Base-by-base conservation (phyloP, 1,140 invertebrate genomes). In the Physella acuta region DNA sequence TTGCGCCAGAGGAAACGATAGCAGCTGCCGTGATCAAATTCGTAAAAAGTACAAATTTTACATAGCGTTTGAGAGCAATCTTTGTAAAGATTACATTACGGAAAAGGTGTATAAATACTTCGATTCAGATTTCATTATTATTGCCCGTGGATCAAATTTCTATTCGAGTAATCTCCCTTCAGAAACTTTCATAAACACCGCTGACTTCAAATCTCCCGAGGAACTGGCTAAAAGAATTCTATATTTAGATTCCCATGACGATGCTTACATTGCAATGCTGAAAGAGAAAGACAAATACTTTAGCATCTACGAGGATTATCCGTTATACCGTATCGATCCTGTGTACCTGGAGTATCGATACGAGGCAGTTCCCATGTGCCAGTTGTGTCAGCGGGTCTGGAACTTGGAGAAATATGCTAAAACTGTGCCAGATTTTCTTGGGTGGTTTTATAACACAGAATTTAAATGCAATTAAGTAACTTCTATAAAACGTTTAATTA, bases 41-140 rank as follows among this genome's bases (percentile, higher is more conserved):
- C 31, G 52, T 31, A 68, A 56, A 2, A 44, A 49, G 0, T 76
- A 79, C 53, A 78, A 76, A 39, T 79, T 79, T 65, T 87, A 86
- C 67, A 59, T 87, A 1, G 53, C 84, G 17, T 86, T 87, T 72
- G 86, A 87, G 85, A 98, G 98, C 85, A 95, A 94, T 0, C 96
- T 97, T 79, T 98, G 95, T 83, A 89, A 90, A 61, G 94, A 98
- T 83, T 98, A 98, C 82, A 93, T 97, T 51, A 97, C 95, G 0
- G 95, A 98, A 81, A 98, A 98, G 82, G 94, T 97, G 34, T 64
- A 11, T 3, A 26, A 17, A 14, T 5, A 36, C 11, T 17, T 65
- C 17, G 61, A 79, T 53, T 86, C 17, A 26, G 20, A 75, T 0
- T 93, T 90, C 0, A 88, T 93, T 20, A 91, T 91, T 0, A 84